A percentile compares a stretch with the other conserved stretches of the same genome.
phyloP scores from a whole-genome alignment of 1,140 invertebrate genomes.

The Harpegnathos saltator region DNA sequence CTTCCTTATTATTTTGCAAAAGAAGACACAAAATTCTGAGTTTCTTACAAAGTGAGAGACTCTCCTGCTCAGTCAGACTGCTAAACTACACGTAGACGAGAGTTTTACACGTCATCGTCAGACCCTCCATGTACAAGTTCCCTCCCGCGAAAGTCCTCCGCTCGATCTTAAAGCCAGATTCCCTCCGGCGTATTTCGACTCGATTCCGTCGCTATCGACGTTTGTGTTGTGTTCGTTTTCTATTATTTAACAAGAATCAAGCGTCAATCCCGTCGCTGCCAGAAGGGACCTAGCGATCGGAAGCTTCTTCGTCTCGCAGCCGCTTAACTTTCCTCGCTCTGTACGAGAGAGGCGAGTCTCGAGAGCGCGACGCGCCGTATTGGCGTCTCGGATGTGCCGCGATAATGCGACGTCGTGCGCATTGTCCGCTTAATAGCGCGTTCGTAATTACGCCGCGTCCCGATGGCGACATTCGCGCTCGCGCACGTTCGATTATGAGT shows the following conservation, averaged over 20 bases:
- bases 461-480: slow-evolving; percentile 26
- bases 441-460: slow-evolving; percentile 59
- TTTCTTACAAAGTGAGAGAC: too few species aligned
- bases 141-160: background rate
- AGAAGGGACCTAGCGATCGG: too few species aligned
- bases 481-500: slow-evolving; percentile 39
- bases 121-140: too few species aligned
- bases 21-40: too few species aligned
- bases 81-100: too few species aligned
- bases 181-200: background rate
- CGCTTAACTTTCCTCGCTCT: too few species aligned
- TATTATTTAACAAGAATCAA: too few species aligned
- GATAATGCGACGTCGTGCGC: background rate
- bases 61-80: too few species aligned
- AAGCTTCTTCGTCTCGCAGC: too few species aligned
- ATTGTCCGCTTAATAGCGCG: slow-evolving; percentile 66
- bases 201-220: background rate
- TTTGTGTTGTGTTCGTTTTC: background rate
- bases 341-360: background rate
- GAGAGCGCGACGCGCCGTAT: background rate
- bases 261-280: too few species aligned
- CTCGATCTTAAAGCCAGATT: slow-evolving; percentile 31
- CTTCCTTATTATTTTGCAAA: too few species aligned
- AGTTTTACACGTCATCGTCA: too few species aligned
- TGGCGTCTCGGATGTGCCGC: slow-evolving; percentile 32